Percentiles rank a stretch among this genome's conserved stretches.
Evolutionary conservation across 1,140 invertebrate species (phyloP).

Genomic region (Tachypleus tridentatus): DNA sequence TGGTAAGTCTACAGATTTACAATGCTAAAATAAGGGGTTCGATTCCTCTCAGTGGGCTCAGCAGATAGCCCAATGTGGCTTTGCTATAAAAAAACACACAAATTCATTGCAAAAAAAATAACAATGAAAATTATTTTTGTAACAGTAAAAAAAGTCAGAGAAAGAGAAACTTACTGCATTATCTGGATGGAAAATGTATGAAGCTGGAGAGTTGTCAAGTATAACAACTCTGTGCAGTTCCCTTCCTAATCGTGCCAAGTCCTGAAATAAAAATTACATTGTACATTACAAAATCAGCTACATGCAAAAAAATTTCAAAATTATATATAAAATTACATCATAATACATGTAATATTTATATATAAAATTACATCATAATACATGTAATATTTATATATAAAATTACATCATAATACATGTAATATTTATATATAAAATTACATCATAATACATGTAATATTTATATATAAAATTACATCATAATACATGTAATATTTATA

Average conservation of each 20-base stretch:
- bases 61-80: no score
- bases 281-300: constrained; percentile 1
- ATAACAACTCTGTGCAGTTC: constrained; percentile 95
- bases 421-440: neutral
- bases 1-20: no score
- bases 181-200: constrained; percentile 99
- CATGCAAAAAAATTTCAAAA: constrained; percentile 4
- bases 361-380: no score
- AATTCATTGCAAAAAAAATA: no score
- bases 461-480: neutral
- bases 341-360: no score
- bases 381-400: neutral
- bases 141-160: neutral
- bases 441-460: no score
- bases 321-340: neutral
- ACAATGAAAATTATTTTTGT: no score
- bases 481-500: neutral
- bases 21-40: no score
- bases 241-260: constrained; percentile 91
- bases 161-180: constrained; percentile 75
- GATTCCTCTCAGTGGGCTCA: no score
- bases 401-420: no score
- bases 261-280: constrained; percentile 36
- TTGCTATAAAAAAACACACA: no score
- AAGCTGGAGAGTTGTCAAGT: constrained; percentile 98